Evolutionary conservation across 2,888 invertebrate genomes (phyloP).

Genomic region (Altica lythri): DNA sequence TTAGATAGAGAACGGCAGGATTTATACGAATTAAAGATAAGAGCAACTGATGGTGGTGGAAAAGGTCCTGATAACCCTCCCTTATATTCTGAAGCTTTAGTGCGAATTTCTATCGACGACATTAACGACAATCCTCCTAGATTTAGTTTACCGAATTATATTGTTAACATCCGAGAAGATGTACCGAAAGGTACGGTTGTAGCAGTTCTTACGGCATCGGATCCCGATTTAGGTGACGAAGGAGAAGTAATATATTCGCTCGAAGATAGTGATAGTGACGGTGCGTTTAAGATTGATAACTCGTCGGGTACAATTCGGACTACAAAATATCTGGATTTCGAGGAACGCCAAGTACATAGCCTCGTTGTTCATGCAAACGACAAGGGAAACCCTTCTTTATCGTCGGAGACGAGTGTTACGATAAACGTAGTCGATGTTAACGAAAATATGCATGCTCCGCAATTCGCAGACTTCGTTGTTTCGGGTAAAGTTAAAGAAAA

Average conservation of each 20-base stretch:
- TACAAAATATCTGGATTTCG: conserved; percentile 80
- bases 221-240: conserved; percentile 83
- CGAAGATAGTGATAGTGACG: conserved; percentile 70
- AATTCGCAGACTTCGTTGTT: conserved; percentile 80
- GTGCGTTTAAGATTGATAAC: conserved; percentile 81
- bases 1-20: conserved; percentile 86
- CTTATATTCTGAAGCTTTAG: conserved; percentile 79
- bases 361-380: conserved; percentile 85
- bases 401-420: conserved; percentile 78
- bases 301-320: conserved; percentile 86
- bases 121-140: conserved; percentile 88
- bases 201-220: conserved; percentile 80
- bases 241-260: conserved; percentile 82
- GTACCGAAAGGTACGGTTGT: conserved; percentile 86
- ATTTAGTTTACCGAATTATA: conserved; percentile 76
- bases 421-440: conserved; percentile 93
- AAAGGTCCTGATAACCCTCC: conserved; percentile 61
- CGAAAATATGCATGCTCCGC: conserved; percentile 85
- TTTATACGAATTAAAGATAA: conserved; percentile 76
- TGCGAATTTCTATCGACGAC: conserved; percentile 83
- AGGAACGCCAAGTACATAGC: conserved; percentile 86
- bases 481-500: conserved; percentile 80
- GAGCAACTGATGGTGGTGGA: conserved; percentile 77
- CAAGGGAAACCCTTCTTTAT: conserved; percentile 79
- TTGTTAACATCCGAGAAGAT: conserved; percentile 87